Base-by-base conservation (phyloP, 2,113 vertebrate species). In the Zosterops hypoxanthus region DNA sequence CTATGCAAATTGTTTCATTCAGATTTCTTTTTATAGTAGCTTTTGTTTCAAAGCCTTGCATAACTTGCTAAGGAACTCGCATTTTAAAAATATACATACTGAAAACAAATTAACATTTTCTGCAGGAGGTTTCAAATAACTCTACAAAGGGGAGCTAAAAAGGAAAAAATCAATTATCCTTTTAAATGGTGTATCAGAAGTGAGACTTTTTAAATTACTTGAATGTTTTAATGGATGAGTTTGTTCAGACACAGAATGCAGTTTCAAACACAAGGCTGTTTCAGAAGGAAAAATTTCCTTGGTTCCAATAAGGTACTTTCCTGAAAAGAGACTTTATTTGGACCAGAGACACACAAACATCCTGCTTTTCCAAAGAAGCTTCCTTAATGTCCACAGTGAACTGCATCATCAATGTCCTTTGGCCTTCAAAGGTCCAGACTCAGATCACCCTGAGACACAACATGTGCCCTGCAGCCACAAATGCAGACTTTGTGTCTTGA, bases 41-140 rank as follows among this genome's bases (percentile, higher is more conserved):
- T 76, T 92, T 92, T 85, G 82, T 96, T 95, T 84, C 95, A 92
- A 79, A 96, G 57, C 63, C 83, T 90, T 66, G 82, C 65, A 59
- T 76, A 90, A 82, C 71, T 73, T 82, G 11, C 69, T 95, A 93
- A 53, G 53, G 39, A 89, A 92, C 33, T 85, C n/a, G 49, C 20
- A 1, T 41, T 76, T 93, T 78, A 70, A 88, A 75, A 80, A 92
- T 31, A 73, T 0, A 92, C 49, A 46, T 23, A 82, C 41, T 78
- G 59, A 91, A 95, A 94, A 52, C 14, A 83, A 94, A 92, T 85
- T n/a, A 79, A 59, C 49, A 42, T 96, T 96, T 95, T 84, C 82
- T 92, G 65, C 65, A 82, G 77, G 56, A 95, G 23, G 56, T 79
- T 96, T 95, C 68, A 94, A 94, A 82, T 73, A 93, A 59, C 49